A percentile compares a stretch with the other conserved stretches of the same genome.
phyloP scores from a whole-genome alignment of 2,113 vertebrate genomes.

The Camelus dromedarius region DNA sequence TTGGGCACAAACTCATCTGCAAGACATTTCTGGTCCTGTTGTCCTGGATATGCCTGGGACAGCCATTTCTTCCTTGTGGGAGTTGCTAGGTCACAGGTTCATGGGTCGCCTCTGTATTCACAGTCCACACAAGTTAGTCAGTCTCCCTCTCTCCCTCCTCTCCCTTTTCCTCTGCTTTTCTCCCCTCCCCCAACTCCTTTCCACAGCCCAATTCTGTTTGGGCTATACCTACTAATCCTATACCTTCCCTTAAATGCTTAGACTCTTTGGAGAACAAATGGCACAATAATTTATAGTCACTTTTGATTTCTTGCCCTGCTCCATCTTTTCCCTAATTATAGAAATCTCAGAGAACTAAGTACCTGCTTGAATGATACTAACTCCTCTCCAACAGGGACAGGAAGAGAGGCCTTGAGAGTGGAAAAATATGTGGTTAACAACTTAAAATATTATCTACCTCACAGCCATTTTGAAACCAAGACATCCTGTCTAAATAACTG shows the following conservation, averaged over 20 bases:
- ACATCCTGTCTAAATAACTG: neutral
- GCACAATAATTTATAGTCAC: neutral
- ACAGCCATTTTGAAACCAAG: neutral
- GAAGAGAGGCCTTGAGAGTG: neutral
- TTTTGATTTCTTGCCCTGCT: conserved; percentile 18
- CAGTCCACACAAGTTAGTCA: neutral
- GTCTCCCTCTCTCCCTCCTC: too few relatives aligned
- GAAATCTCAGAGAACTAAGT: neutral
- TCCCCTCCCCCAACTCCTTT: neutral
- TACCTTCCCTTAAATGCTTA: neutral
- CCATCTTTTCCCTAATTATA: neutral
- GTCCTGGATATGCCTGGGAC: neutral
- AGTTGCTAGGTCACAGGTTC: neutral
- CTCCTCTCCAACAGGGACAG: neutral
- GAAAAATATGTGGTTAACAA: neutral
- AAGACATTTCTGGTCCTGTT: neutral
- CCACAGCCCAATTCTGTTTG: neutral
- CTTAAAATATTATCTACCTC: neutral
- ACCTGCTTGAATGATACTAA: neutral
- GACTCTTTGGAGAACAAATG: conserved; percentile 42
- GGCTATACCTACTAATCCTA: neutral
- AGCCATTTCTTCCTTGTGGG: neutral
- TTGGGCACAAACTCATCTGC: neutral
- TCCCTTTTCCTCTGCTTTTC: too few relatives aligned
- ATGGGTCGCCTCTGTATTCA: neutral